Base-by-base conservation (phyloP, 2,113 vertebrate genomes). In the Dipodomys merriami region DNA sequence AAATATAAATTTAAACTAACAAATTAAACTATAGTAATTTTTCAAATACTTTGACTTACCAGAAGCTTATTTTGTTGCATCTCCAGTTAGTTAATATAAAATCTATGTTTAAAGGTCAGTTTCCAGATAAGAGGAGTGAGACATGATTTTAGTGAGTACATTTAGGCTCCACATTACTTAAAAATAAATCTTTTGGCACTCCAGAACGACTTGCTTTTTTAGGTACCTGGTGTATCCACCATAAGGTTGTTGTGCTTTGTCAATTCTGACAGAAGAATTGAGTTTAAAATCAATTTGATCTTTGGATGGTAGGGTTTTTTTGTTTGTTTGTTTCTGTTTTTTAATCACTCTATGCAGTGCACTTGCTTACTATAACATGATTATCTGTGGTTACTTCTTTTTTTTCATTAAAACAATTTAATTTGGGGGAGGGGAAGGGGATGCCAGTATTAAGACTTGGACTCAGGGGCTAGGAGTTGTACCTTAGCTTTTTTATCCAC, bases 221-320 rank as follows among this genome's bases (percentile, higher is more conserved):
- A 71, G 39, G 35, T 83, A 73, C 39, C 68, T 77, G 57, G 23
- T 53, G 2, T 15, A 16, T 81, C 29, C 23, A n/a, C 83, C 67
- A 49, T 62, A 44, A 90, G 60, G 76, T 88, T 79, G 2, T 53
- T 64, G 23, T 91, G 2, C 64, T 27, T 44, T 65, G 22, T 93
- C 60, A 33, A 79, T 84, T 94, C 94, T 46, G 44, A 44, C 46
- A 27, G 83, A 76, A 93, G 13, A 76, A 35, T 53, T 88, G 30
- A 91, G 22, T 88, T 90, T 88, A 35, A 80, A 77, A 62, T 71
- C 25, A 53, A 1, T 85, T 69, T 83, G 57, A 13, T 86, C 18
- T 60, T 49, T 16, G 53, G 53, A 87, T 57, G 53, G 53, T 57
- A 57, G 53, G 53, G 15, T 18, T 57, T 57, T 57, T 57, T 57